phyloP scores from a whole-genome alignment of 2,888 invertebrate genomes.

The Eupithecia centaureata region DNA sequence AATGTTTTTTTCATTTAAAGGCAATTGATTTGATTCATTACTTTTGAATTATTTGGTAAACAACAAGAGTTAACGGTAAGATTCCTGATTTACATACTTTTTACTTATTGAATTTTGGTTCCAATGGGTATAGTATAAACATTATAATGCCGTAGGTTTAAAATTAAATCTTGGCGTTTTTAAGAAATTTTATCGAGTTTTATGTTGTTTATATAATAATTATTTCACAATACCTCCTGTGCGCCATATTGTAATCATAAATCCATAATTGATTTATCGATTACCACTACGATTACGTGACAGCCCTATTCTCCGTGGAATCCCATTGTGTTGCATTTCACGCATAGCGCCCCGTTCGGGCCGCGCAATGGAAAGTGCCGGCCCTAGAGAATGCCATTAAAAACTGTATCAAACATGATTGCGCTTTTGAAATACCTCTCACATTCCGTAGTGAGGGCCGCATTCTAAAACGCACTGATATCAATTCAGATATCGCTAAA shows the following conservation, averaged over 20 bases:
- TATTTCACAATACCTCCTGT: not conserved
- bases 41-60: too few relatives aligned
- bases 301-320: slow-evolving; percentile 58
- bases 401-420: slow-evolving; percentile 56
- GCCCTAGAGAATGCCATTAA: slow-evolving; percentile 61
- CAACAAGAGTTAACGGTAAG: too few relatives aligned
- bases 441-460: not conserved
- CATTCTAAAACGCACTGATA: not conserved
- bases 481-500: too few relatives aligned
- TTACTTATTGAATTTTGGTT: too few relatives aligned
- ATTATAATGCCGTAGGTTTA: too few relatives aligned
- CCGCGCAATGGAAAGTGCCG: slow-evolving; percentile 58
- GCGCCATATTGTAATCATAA: not conserved
- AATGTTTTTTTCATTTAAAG: too few relatives aligned
- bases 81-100: too few relatives aligned
- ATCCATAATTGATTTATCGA: not conserved
- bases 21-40: too few relatives aligned
- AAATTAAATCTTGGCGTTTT: not conserved
- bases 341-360: slow-evolving; percentile 52
- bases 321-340: slow-evolving; percentile 71
- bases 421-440: slow-evolving; percentile 50
- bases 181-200: not conserved
- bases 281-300: slow-evolving; percentile 24
- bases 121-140: too few relatives aligned
- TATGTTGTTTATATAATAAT: not conserved